A percentile compares a stretch with the other conserved stretches of the same genome.
phyloP scores from a whole-genome alignment of 2,113 vertebrate species.

The Cryptotis parvus region DNA sequence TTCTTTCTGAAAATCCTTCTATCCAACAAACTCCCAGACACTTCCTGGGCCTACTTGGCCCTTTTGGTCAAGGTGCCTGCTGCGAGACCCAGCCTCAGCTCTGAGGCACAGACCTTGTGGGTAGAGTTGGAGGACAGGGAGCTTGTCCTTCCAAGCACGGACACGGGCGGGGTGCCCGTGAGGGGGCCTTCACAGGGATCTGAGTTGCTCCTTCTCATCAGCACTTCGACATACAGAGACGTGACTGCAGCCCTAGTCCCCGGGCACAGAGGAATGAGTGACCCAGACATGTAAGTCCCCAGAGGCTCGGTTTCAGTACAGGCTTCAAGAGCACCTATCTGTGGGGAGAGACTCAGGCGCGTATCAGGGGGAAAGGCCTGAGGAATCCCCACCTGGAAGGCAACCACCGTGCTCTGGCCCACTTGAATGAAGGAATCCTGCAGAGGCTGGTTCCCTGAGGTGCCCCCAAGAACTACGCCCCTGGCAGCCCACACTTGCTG shows the following conservation, averaged over 20 bases:
- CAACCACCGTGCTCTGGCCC: accelerated
- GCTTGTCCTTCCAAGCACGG: background rate
- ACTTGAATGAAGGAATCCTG: background rate
- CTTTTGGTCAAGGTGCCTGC: background rate
- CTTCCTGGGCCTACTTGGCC: background rate
- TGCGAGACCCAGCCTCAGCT: accelerated
- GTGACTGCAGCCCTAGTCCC: background rate
- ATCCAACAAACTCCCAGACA: background rate
- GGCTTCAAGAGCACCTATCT: background rate
- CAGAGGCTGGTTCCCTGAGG: background rate
- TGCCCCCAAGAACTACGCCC: background rate
- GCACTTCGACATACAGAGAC: background rate
- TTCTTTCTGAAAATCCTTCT: background rate
- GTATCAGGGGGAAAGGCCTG: background rate
- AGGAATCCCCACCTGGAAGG: background rate
- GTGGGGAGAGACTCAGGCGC: background rate
- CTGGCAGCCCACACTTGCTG: no score
- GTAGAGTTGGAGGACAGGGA: background rate
- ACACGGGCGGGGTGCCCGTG: background rate
- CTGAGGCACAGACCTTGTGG: accelerated
- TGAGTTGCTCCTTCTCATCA: background rate
- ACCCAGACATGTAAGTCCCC: background rate
- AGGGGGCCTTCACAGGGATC: accelerated
- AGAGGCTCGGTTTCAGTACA: background rate
- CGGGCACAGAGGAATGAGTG: background rate